Evolutionary conservation across 1,140 invertebrate genomes (phyloP).

Genomic region (Ctenoplectra terminalis): DNA sequence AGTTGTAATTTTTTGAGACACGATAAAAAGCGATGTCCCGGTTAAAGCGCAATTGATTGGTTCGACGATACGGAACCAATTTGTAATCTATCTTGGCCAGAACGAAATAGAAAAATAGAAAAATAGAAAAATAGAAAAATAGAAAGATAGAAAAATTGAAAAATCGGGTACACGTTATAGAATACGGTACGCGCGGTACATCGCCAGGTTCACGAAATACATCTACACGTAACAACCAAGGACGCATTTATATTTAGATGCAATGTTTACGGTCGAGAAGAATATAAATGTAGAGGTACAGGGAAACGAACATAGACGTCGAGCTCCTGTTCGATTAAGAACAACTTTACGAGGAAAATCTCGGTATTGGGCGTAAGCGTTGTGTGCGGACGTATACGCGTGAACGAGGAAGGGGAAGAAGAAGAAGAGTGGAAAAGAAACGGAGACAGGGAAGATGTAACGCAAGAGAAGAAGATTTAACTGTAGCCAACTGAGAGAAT

Average conservation of each 20-base stretch:
- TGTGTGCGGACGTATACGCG: neutral
- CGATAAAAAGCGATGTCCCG: no score
- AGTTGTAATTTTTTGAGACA: no score
- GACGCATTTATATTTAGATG: constrained; percentile 48
- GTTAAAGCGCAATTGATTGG: no score
- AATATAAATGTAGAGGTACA: constrained; percentile 9
- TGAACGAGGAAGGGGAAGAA: no score
- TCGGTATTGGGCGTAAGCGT: neutral
- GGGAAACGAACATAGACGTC: neutral
- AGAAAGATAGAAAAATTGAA: no score
- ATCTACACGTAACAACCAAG: constrained; percentile 27
- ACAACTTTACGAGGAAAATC: neutral
- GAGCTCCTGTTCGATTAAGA: neutral
- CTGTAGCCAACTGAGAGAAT: neutral
- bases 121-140: no score
- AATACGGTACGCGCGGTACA: neutral
- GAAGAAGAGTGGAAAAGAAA: neutral
- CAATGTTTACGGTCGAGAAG: constrained; percentile 48
- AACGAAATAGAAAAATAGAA: no score
- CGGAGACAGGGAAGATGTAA: neutral
- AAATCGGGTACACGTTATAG: no score
- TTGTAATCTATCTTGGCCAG: no score
- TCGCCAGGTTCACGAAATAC: constrained; percentile 19
- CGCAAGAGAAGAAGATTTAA: neutral
- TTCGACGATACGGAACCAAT: no score